Percentiles rank a stretch among this genome's conserved stretches.
Conservation (phyloP, 2,797 vertebrate genomes). For the Smutsia temminckii region DNA sequence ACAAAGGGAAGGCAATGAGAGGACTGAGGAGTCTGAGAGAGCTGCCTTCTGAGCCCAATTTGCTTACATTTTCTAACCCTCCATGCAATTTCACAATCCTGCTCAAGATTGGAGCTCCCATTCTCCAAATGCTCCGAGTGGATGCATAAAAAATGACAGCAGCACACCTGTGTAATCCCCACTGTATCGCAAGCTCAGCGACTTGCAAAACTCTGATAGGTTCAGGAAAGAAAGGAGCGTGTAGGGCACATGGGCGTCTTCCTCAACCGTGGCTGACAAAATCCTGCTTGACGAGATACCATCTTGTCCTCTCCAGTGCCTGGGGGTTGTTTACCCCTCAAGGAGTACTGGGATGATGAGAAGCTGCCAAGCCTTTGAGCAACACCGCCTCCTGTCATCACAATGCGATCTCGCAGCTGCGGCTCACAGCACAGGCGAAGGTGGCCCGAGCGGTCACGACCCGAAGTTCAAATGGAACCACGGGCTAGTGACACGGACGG, state of each 20-base stretch:
- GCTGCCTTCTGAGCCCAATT: not conserved
- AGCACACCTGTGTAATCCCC: not conserved
- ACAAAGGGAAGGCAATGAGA: not conserved
- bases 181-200: not conserved
- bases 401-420: not conserved
- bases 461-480: not conserved
- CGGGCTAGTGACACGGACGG: not conserved
- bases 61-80: not conserved
- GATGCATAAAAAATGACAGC: not conserved
- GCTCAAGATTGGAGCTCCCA: not conserved
- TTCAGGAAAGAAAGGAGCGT: not conserved
- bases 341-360: not conserved
- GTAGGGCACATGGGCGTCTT: not conserved
- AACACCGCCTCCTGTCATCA: constrained; percentile 23
- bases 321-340: constrained; percentile 30
- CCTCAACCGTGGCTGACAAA: not conserved
- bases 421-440: not conserved
- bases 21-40: not conserved
- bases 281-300: constrained; percentile 40
- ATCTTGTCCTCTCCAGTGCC: not conserved
- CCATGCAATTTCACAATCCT: not conserved
- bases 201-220: not conserved
- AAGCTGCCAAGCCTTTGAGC: not conserved
- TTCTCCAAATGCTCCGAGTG: not conserved
- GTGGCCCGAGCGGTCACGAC: not conserved